A percentile compares a stretch with the other conserved stretches of the same genome.
Conservation (phyloP, 1,140 invertebrate genomes). For the Pseudomyrmex pallidus region DNA sequence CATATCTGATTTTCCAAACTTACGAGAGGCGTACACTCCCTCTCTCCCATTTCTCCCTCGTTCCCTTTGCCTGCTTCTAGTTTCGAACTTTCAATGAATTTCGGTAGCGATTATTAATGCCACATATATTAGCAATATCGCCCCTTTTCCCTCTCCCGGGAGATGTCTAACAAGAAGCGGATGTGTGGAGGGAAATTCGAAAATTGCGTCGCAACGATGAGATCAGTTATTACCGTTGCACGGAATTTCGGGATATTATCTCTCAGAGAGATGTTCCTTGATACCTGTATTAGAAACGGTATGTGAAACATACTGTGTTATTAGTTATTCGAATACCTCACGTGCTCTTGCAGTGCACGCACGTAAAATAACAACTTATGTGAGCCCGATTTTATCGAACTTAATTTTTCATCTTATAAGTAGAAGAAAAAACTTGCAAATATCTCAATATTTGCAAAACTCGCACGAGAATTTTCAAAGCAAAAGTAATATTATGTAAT, state of each 20-base stretch:
- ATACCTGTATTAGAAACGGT: not conserved
- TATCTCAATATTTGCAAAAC: too few relatives aligned
- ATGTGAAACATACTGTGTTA: not conserved
- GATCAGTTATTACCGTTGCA: constrained; percentile 38
- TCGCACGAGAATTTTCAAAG: too few relatives aligned
- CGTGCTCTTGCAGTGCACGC: too few relatives aligned
- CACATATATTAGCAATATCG: constrained; percentile 44
- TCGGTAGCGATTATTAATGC: constrained; percentile 64
- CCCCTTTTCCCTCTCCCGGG: not conserved
- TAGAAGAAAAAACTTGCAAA: not conserved
- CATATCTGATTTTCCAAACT: constrained; percentile 61
- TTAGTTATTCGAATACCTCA: not conserved
- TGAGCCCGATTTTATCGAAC: too few relatives aligned
- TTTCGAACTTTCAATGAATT: constrained; percentile 63
- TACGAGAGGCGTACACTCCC: constrained; percentile 19
- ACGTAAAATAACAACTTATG: not conserved
- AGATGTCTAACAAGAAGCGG: constrained; percentile 62
- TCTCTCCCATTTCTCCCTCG: not conserved
- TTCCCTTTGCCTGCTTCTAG: constrained; percentile 24
- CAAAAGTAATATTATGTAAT: too few relatives aligned
- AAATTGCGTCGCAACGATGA: constrained; percentile 60
- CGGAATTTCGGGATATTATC: constrained; percentile 34
- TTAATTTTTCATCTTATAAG: too few relatives aligned
- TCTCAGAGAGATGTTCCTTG: not conserved
- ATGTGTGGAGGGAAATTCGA: constrained; percentile 62